phyloP scores from a whole-genome alignment of 1,140 invertebrate species.

The Rhopalosiphum padi region DNA sequence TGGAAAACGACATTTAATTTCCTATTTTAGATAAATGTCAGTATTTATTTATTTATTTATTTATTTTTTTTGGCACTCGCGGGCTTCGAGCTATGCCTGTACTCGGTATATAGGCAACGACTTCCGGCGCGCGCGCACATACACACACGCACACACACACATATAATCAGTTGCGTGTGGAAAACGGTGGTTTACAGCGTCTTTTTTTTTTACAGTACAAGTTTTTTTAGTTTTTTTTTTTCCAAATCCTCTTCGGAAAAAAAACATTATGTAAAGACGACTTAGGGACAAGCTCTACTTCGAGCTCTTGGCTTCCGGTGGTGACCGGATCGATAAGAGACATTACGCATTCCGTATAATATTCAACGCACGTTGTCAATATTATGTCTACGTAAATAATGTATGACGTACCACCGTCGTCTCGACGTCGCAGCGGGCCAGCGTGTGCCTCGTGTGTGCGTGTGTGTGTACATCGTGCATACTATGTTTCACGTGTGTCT shows the following conservation, averaged over 20 bases:
- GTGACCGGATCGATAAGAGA: conserved; percentile 45
- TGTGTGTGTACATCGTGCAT: not conserved
- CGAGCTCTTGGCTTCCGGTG: conserved; percentile 20
- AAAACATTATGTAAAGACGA: conserved; percentile 49
- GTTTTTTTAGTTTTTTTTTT: not conserved
- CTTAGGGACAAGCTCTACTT: conserved; percentile 33
- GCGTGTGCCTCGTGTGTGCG: not conserved
- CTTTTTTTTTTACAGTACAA: not conserved
- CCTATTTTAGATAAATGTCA: conserved; percentile 25
- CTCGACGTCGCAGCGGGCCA: not conserved
- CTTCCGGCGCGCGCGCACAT: not conserved
- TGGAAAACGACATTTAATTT: conserved; percentile 32
- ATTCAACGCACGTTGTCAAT: conserved; percentile 56
- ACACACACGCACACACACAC: not conserved
- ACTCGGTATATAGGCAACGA: not conserved
- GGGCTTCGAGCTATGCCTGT: not conserved
- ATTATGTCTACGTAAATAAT: conserved; percentile 55
- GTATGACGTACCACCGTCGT: conserved; percentile 31
- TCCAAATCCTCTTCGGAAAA: not conserved
- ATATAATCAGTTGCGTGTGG: not conserved
- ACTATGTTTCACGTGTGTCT: not conserved
- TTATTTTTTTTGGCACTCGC: not conserved
- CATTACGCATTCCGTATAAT: conserved; percentile 51
- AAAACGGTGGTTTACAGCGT: not conserved
- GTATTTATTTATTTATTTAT: not conserved